Evolutionary conservation across 2,113 vertebrate species (phyloP), one percentile per base, ranked within the genome.

Genomic region (Paedocypris sp.): DNA sequence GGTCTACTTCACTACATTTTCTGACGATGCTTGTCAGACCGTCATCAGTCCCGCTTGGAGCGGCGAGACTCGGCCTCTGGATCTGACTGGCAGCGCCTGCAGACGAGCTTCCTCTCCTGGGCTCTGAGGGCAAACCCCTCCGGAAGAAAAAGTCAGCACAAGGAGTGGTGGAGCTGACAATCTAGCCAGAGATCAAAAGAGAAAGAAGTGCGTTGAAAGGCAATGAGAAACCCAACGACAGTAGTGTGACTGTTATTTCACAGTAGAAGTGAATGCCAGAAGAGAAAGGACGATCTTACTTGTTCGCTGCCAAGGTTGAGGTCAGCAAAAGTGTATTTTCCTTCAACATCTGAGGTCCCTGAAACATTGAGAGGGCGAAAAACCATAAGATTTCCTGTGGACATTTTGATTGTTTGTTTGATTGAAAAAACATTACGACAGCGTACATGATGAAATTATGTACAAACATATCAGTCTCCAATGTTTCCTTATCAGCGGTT

Each of bases 121-220:
- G 66, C 28, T 85, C 84, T 1, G 77, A 73, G 4, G 76, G 77
- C 28, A 78, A 82, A 62, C 75, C 71, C 56, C 87, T 86, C 58
- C 88, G 89, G 60, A 95, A 97, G 82, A 97, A 94, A 72, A 98
- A 98, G 74, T 98, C 95, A 64, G 91, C 92, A 74, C 94, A 97
- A 1, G 94, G 95, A 62, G 90, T 97, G 73, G 90, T 85, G 46
- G 95, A 91, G 72, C 94, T 96, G 81, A 97, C 67, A 73, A 97
- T 94, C 95, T 98, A 67, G 33, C 41, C 0, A 13, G 22, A 43
- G 25, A 10, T 4, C 18, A 10, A 47, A 46, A 47, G 26, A 3
- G 0, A 23, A 9, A 7, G 7, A 47, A 36, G 20, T 8, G 11
- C 3, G 12, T 9, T 41, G 13, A 51, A 4, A 7, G 28, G 16